Evolutionary conservation across 2,797 vertebrate genomes (phyloP), one percentile per base, ranked within the genome.

Genomic region (Ambastaia sidthimunki): DNA sequence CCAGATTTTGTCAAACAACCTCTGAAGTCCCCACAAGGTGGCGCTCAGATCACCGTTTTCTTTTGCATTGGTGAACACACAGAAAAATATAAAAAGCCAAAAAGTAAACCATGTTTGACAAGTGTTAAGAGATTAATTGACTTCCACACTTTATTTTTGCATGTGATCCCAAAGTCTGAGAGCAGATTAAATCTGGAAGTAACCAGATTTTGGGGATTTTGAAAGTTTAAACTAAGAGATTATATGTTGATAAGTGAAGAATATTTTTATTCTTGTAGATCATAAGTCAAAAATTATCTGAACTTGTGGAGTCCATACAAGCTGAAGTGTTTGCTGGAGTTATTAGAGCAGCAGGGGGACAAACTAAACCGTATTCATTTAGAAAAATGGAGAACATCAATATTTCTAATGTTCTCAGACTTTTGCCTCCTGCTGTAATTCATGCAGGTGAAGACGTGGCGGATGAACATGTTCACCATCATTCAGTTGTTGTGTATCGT

Each of bases 391-490:
- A 18, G 15, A 52, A 18, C 37, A 11, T 44, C 41, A 44, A 2
- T 44, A 7, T 44, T 37, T 37, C 7, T 50, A 16, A 16, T 50
- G 48, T 13, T 2, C 15, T 16, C 15, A 50, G 48, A 50, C n/a
- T 50, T 16, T 50, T 50, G 15, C 13, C 15, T 11, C 19, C 19
- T 12, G 3, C 18, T 62, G 13, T 48, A 31, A 68, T 28, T 28
- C 1, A 2, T 44, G 41, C 88, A 99, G 98, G 98, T 99, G 88
- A 98, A 95, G 92, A 99, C 97, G 0, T 98, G 97, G 98, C 94
- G 96, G 25, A 99, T 99, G 98, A 98, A 99, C 89, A 93, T 99
- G 90, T 99, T 99, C 89, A 99, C 98, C 79, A 91, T 95, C 86
- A 96, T 97, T 87, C 98, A 99, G 90, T 90, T 99, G 91, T 86